Evolutionary conservation across 37 sponge, comb jelly and placozoan genomes (phyloP).

Genomic region (Halichondria panicea): DNA sequence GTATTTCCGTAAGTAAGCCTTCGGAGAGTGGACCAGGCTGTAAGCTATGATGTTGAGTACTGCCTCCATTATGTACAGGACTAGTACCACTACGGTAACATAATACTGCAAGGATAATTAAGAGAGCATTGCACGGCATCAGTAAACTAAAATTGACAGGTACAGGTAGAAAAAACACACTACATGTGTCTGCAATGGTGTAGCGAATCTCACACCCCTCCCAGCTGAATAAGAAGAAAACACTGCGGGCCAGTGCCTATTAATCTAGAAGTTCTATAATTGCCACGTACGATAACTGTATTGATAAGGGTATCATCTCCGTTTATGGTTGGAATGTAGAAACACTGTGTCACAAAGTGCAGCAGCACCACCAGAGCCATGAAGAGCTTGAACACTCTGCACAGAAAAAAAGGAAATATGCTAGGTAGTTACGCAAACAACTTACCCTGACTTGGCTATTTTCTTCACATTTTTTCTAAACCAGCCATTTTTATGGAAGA

Average conservation of each 20-base stretch:
- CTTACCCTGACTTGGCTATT: constrained; percentile 41
- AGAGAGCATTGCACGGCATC: too few species aligned
- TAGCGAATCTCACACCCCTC: too few species aligned
- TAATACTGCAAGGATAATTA: too few species aligned
- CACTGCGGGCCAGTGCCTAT: too few species aligned
- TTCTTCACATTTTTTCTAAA: constrained; percentile 9
- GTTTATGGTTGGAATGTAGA: constrained; percentile 43
- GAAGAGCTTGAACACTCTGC: constrained; percentile 14
- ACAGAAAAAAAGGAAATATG: not conserved
- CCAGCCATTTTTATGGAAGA: constrained; percentile 29
- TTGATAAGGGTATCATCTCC: constrained; percentile 20
- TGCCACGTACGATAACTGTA: constrained; percentile 15
- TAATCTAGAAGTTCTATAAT: too few species aligned
- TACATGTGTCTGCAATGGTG: too few species aligned
- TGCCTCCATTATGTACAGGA: constrained; percentile 65
- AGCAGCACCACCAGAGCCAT: constrained; percentile 22
- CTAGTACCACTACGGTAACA: constrained; percentile 22
- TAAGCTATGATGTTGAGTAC: constrained; percentile 48
- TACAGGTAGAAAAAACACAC: too few species aligned
- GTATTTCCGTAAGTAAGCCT: constrained; percentile 45
- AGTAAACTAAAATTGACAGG: too few species aligned
- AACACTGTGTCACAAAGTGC: constrained; percentile 23
- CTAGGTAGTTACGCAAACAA: not conserved
- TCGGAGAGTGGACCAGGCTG: constrained; percentile 42
- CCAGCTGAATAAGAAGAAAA: too few species aligned